Percentiles rank a stretch among this genome's conserved stretches.
These are phyloP conservation scores for Leptinotarsa haldemani DNA, from an alignment of 2,888 invertebrate species.

Conservation along the genomic window DNA sequence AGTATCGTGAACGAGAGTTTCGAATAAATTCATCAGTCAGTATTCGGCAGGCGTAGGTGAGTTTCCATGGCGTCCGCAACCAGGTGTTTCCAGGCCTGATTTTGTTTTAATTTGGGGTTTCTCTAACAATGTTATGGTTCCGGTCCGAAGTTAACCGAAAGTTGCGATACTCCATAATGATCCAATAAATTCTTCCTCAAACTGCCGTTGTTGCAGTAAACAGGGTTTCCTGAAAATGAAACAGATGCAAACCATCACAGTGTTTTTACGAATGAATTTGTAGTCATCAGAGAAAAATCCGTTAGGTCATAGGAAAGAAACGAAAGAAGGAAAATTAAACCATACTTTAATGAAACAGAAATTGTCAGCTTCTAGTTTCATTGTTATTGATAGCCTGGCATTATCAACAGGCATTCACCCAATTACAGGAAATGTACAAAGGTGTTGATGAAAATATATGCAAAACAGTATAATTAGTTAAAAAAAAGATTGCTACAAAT, in stretches of 20 bases:
- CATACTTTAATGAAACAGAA: too few relatives aligned
- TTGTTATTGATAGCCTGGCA: too few relatives aligned
- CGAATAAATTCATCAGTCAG: conserved; percentile 1
- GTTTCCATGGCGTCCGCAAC: background rate
- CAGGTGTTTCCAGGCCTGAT: conserved; percentile 9
- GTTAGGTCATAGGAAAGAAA: too few relatives aligned
- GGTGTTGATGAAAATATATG: too few relatives aligned
- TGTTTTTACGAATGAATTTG: too few relatives aligned
- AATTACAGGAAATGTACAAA: too few relatives aligned
- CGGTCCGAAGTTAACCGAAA: background rate
- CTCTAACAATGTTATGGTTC: background rate
- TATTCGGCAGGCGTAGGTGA: background rate
- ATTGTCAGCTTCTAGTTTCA: too few relatives aligned
- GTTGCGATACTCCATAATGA: conserved; percentile 19
- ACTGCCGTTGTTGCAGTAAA: background rate
- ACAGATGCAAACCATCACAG: background rate
- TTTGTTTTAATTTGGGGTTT: conserved; percentile 4
- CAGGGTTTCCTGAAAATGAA: conserved; percentile 8
- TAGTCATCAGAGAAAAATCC: too few relatives aligned
- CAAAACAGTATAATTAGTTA: too few relatives aligned
- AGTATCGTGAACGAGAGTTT: conserved; percentile 1
- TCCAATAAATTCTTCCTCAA: conserved; percentile 4
- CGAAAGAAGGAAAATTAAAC: too few relatives aligned
- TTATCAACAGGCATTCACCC: too few relatives aligned
- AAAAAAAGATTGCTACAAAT: too few relatives aligned